Percentiles rank a stretch among this genome's conserved stretches.
phyloP scores from a whole-genome alignment of 1,140 invertebrate genomes.

The Aricia agestis region DNA sequence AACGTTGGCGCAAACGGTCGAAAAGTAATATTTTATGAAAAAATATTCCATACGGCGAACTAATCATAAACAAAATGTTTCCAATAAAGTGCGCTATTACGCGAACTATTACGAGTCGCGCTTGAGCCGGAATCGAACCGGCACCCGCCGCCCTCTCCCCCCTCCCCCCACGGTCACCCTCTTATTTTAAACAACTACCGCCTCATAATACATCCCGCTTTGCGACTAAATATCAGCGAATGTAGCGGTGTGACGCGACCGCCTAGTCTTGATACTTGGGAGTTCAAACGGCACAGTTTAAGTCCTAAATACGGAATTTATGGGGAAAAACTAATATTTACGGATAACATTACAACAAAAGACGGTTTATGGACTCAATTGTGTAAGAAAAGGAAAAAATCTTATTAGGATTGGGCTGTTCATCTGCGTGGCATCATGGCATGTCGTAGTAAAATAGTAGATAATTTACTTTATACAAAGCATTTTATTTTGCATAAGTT shows the following conservation, averaged over 20 bases:
- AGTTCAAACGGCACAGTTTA: slow-evolving; percentile 20
- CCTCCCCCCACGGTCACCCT: slow-evolving; percentile 34
- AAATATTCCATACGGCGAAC: neutral
- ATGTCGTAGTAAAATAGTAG: too few relatives aligned
- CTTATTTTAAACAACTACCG: slow-evolving; percentile 75
- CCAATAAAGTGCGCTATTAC: neutral
- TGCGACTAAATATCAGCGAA: slow-evolving; percentile 75
- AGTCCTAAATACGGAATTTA: too few relatives aligned
- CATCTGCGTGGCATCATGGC: too few relatives aligned
- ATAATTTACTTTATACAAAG: too few relatives aligned
- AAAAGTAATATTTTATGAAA: neutral
- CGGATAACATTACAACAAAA: too few relatives aligned
- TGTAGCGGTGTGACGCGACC: slow-evolving; percentile 53
- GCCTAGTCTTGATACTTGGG: slow-evolving; percentile 39
- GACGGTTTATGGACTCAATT: too few relatives aligned
- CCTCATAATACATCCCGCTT: slow-evolving; percentile 74
- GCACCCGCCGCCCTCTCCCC: slow-evolving; percentile 9
- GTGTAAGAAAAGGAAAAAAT: too few relatives aligned
- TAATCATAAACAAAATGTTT: slow-evolving; percentile 18
- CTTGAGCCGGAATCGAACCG: slow-evolving; percentile 50
- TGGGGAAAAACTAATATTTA: too few relatives aligned
- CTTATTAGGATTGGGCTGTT: too few relatives aligned
- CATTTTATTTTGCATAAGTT: too few relatives aligned
- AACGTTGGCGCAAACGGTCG: neutral
- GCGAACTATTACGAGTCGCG: neutral